Base-by-base conservation (phyloP, 2,113 vertebrate species). In the Silurus asotus region DNA sequence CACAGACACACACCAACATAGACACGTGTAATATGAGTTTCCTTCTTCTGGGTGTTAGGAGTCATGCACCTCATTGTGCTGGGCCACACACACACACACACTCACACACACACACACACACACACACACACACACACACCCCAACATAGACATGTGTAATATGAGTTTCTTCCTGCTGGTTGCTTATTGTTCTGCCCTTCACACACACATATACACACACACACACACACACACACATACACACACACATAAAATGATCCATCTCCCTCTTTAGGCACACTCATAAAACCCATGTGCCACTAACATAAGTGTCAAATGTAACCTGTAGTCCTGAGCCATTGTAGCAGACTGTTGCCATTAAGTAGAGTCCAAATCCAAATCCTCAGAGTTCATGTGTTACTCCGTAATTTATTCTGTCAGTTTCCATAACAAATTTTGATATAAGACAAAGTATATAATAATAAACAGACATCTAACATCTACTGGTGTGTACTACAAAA, bases 21-120 rank as follows among this genome's bases (percentile, higher is more conserved):
- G 19, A 56, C 20, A 59, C 53, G 59, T 87, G 90, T 88, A 93
- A 92, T 92, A 90, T 69, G 25, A 69, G 61, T 65, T 65, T 65
- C 0, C 25, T 65, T 10, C 62, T 65, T 23, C 9, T 0, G 28
- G 65, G 28, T 69, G 28, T 69, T 37, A 69, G 28, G 65, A 69
- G 25, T 69, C 65, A 58, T 37, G 15, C 56, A 58, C 56, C 37
- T 58, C 4, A 58, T 58, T 58, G 56, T 58, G 56, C 37, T 2
- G 37, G 37, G 37, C 37, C 10, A 69, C 8, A 69, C 65, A 69
- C 25, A 69, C 67, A 62, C 59, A 62, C 61, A 62, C 61, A 62
- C 61, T 23, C 59, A 62, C 61, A 62, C 19, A 62, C 61, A 62
- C 61, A 62, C 17, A 61, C 17, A 5, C 0, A 61, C 59, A 61